Base-by-base conservation (phyloP, 2,797 vertebrate species). In the Spondyliosoma cantharus region DNA sequence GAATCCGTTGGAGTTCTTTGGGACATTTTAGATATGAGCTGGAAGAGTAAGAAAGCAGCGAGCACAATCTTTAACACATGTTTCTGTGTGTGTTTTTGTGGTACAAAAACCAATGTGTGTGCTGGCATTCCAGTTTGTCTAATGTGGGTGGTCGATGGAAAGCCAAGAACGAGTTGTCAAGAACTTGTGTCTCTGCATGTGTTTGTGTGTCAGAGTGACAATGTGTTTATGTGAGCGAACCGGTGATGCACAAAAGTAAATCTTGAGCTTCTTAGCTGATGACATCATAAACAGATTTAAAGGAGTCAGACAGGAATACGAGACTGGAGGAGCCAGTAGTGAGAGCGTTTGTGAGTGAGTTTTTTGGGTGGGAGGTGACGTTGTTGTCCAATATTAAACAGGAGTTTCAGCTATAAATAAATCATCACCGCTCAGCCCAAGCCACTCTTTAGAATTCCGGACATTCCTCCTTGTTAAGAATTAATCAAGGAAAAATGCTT, bases 401-500 rank as follows among this genome's bases (percentile, higher is more conserved):
- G 76, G 24, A 82, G 81, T 85, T 86, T 86, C 48, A 73, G 71
- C 83, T 85, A 84, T 71, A 78, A 84, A 86, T 82, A 81, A 83
- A 17, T 54, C 71, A 78, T 76, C 56, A 22, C 56, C 54, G 65
- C 72, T 88, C 80, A 86, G 57, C 80, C 71, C 29, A 81, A 87
- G 78, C 67, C 67, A 43, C 67, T 71, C 58, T 74, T 70, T 46
- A 74, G 78, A 75, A 85, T 84, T 86, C 71, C 76, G 53, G 71
- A 80, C 80, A 93, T 91, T 91, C 85, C 60, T 77, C 27, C 80
- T 89, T 42, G 59, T 87, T 90, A 86, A 88, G 64, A 88, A 76
- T 78, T 82, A 90, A 90, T 86, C 77, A 86, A 77, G 13, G 74
- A 83, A 78, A 82, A 90, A 88, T 78, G 67, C 71, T 71, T 86